Evolutionary conservation across 1,140 invertebrate species (phyloP).

Genomic region (Drosophila seguyi): DNA sequence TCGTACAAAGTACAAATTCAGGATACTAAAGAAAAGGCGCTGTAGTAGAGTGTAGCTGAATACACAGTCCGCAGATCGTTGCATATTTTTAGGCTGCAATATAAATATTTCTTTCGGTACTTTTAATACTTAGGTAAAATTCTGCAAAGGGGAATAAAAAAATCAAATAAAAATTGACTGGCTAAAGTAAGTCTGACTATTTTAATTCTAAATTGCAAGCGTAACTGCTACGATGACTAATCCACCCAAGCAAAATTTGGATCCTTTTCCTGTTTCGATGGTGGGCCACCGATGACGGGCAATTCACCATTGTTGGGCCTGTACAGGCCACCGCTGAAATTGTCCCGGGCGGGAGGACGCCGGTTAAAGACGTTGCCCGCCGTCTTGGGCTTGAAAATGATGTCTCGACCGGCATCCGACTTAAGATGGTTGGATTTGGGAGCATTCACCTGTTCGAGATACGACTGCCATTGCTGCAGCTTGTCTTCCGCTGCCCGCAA

Average conservation of each 20-base stretch:
- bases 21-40: not conserved
- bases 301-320: slow-evolving; percentile 69
- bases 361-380: slow-evolving; percentile 63
- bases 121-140: not conserved
- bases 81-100: not conserved
- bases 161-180: too few relatives aligned
- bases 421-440: slow-evolving; percentile 18
- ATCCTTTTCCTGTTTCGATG: slow-evolving; percentile 62
- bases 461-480: slow-evolving; percentile 77
- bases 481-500: slow-evolving; percentile 81
- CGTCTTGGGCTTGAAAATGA: slow-evolving; percentile 52
- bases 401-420: slow-evolving; percentile 34
- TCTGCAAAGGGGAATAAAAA: not conserved
- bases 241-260: slow-evolving; percentile 81
- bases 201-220: not conserved
- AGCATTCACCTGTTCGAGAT: slow-evolving; percentile 67
- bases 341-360: slow-evolving; percentile 36
- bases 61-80: not conserved
- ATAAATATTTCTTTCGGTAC: too few relatives aligned
- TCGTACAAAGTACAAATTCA: not conserved
- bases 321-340: slow-evolving; percentile 51
- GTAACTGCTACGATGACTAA: slow-evolving; percentile 15
- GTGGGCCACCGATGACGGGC: slow-evolving; percentile 19
- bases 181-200: not conserved
- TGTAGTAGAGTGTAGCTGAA: not conserved